Evolutionary conservation across 2,888 invertebrate genomes (phyloP).

Genomic region (Xestobium rufovillosum): DNA sequence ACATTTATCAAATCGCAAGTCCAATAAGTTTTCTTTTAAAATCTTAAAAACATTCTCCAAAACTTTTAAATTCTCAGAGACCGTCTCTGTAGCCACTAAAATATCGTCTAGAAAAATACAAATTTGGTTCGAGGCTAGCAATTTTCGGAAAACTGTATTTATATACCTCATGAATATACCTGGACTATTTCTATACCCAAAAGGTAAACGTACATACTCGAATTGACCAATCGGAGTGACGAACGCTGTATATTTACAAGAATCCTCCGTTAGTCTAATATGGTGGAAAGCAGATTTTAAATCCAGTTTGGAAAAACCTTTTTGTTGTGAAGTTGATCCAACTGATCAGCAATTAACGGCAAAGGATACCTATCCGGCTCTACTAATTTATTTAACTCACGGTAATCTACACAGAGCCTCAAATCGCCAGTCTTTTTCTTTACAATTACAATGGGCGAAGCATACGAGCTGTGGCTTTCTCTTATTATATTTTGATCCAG

Average conservation of each 20-base stretch:
- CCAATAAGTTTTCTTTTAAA: conserved; percentile 8
- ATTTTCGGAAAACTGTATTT: conserved; percentile 27
- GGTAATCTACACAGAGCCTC: conserved; percentile 37
- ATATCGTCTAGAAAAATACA: conserved; percentile 19
- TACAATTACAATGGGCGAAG: conserved; percentile 31
- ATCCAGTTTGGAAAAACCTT: conserved; percentile 30
- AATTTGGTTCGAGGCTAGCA: conserved; percentile 19
- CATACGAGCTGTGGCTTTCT: conserved; percentile 29
- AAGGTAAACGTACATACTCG: conserved; percentile 37
- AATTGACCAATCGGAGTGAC: conserved; percentile 35
- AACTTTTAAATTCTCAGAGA: conserved; percentile 6
- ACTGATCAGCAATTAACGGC: conserved; percentile 32
- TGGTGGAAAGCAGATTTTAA: conserved; percentile 35
- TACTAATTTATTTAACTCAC: conserved; percentile 34
- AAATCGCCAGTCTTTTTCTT: conserved; percentile 27
- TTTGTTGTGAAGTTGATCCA: conserved; percentile 25
- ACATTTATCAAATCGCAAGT: conserved; percentile 11
- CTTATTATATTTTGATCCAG: too few relatives aligned
- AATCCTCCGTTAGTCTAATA: conserved; percentile 27
- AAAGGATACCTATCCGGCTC: conserved; percentile 29
- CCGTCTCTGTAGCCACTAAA: neutral
- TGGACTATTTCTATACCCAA: conserved; percentile 37
- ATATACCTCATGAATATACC: conserved; percentile 33
- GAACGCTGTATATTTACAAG: conserved; percentile 35
- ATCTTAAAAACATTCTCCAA: too few relatives aligned